Conservation (phyloP, 1,140 invertebrate species). For the Atta texana region DNA sequence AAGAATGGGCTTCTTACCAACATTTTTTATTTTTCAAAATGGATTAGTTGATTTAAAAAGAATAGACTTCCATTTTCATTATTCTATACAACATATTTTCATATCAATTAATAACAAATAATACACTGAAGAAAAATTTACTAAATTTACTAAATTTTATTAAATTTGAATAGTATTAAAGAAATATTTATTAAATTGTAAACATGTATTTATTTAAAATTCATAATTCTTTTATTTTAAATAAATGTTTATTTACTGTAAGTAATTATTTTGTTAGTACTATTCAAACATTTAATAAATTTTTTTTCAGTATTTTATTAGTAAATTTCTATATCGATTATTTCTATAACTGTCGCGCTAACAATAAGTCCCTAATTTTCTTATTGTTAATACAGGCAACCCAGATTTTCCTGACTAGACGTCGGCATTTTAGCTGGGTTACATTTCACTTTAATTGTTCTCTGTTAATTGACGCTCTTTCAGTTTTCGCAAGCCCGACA, state of each 20-base stretch:
- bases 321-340: not conserved
- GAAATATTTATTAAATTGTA: too few species aligned
- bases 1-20: not conserved
- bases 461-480: slow-evolving; percentile 16
- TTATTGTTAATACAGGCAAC: not conserved
- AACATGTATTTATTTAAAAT: too few species aligned
- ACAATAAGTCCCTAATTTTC: not conserved
- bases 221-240: too few species aligned
- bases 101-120: not conserved
- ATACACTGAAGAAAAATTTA: not conserved
- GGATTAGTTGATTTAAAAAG: not conserved
- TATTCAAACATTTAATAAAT: too few species aligned
- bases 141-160: too few species aligned
- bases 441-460: slow-evolving; percentile 20
- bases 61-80: not conserved
- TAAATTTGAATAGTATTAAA: too few species aligned
- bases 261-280: too few species aligned
- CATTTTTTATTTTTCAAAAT: not conserved
- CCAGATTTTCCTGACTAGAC: slow-evolving; percentile 3
- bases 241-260: too few species aligned
- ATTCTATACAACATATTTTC: not conserved
- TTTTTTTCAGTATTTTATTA: not conserved
- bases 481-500: slow-evolving; percentile 1
- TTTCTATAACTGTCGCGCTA: not conserved
- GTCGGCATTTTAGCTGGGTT: not conserved